Conservation (phyloP, 2,888 invertebrate genomes). For the Andrena dorsata region DNA sequence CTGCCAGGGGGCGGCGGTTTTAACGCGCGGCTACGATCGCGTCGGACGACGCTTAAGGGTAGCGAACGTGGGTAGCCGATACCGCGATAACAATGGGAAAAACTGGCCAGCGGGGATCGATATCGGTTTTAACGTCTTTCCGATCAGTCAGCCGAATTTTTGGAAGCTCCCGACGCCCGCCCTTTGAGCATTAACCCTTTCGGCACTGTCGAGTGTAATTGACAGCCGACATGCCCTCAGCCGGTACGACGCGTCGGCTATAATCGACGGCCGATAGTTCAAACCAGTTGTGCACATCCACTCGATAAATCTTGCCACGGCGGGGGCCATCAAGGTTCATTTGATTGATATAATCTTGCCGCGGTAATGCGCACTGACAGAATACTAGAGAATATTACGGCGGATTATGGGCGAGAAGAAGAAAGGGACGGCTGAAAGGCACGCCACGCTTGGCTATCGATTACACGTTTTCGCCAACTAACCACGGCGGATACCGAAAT, state of each 20-base stretch:
- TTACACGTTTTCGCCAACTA: background rate
- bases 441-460: background rate
- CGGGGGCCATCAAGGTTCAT: slow-evolving; percentile 14
- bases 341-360: background rate
- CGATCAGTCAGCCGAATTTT: slow-evolving; percentile 10
- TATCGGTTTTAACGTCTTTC: background rate
- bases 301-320: slow-evolving; percentile 16
- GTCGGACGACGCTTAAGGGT: background rate
- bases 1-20: background rate
- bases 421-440: background rate
- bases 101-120: background rate
- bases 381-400: slow-evolving; percentile 7
- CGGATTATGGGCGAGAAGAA: slow-evolving; percentile 6
- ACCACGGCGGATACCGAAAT: background rate
- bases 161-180: slow-evolving; percentile 25
- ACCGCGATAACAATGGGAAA: background rate
- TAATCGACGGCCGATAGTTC: slow-evolving; percentile 35
- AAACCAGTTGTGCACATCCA: slow-evolving; percentile 23
- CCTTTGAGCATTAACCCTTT: slow-evolving; percentile 41
- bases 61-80: background rate
- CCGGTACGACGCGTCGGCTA: slow-evolving; percentile 26
- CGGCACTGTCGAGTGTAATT: slow-evolving; percentile 38
- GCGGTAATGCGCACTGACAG: background rate
- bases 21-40: background rate
- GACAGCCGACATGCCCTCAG: slow-evolving; percentile 47